Base-by-base conservation (phyloP, 2,888 invertebrate genomes). In the Scrobipalpa atriplicella region DNA sequence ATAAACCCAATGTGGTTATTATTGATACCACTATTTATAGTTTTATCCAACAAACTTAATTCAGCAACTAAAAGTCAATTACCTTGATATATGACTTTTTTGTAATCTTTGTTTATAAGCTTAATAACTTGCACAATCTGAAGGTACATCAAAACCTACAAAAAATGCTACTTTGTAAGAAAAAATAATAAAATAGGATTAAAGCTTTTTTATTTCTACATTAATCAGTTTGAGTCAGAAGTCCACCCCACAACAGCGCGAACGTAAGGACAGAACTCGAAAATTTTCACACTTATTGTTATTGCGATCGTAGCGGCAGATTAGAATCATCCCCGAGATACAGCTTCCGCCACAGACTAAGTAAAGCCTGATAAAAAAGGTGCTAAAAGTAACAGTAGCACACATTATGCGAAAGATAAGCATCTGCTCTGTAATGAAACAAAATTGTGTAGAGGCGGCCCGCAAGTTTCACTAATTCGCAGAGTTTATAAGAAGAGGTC, bases 201-300 rank as follows among this genome's bases (percentile, higher is more conserved):
- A 47, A 47, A 29, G 5, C 29, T 5, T 47, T 47, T 47, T 47
- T 47, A 47, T 47, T 47, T 47, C 54, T 43, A 3, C 29, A 29
- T 29, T 29, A 29, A 63, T 65, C 66, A 58, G 11, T 54, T 43
- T 16, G 19, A 63, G 61, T 61, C 64, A 63, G 54, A 63, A 65
- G 67, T 60, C 62, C 63, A 51, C 58, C 47, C 63, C 52, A 58
- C 62, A 56, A 38, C 21, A 47, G n/a, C n/a, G n/a, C n/a, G n/a
- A n/a, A 29, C 29, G 29, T 38, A 58, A 56, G 51, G 67, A 69
- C 70, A 70, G 71, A 71, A 69, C 66, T 60, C 38, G 60, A 73
- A 75, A 78, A 77, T 75, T 76, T 73, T 71, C 77, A 74, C 77
- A 77, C 77, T 78, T 71, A 75, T 73, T 73, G 69, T 74, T 73